phyloP scores from a whole-genome alignment of 2,888 invertebrate species.

The Muschampia plurimacula region DNA sequence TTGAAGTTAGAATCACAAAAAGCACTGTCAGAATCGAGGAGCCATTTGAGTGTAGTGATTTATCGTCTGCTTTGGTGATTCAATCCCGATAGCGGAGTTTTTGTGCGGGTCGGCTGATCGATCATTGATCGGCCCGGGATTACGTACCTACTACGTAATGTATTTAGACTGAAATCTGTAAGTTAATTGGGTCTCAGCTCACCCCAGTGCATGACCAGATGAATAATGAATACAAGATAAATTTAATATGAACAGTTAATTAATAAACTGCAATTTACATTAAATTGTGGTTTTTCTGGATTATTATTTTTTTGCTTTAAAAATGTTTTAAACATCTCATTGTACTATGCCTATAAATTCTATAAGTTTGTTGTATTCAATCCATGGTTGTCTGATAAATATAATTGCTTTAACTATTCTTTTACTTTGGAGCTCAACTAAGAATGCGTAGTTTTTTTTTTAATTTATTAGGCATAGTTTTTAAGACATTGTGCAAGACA shows the following conservation, averaged over 20 bases:
- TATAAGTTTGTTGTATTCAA: no score
- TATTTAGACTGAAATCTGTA: slow-evolving; percentile 36
- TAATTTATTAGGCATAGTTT: not conserved
- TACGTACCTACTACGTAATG: slow-evolving; percentile 25
- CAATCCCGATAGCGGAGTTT: slow-evolving; percentile 34
- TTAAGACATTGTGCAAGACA: not conserved
- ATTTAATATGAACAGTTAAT: not conserved
- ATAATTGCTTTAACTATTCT: no score
- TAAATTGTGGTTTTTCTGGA: no score
- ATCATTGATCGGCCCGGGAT: slow-evolving; percentile 35
- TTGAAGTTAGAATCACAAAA: slow-evolving; percentile 25
- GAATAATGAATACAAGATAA: not conserved
- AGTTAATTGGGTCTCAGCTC: slow-evolving; percentile 27
- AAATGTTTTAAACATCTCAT: not conserved
- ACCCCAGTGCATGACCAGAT: not conserved
- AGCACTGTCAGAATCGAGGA: slow-evolving; percentile 27
- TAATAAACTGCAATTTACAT: no score
- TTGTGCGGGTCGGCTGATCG: slow-evolving; percentile 35
- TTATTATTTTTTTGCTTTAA: no score
- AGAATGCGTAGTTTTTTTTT: not conserved
- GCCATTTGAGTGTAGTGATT: slow-evolving; percentile 38
- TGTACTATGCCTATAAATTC: no score
- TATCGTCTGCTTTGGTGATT: slow-evolving; percentile 34
- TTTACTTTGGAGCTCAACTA: no score
- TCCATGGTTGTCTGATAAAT: no score